Evolutionary conservation across 2,888 invertebrate species (phyloP).

Genomic region (Andrena chrysosceles): DNA sequence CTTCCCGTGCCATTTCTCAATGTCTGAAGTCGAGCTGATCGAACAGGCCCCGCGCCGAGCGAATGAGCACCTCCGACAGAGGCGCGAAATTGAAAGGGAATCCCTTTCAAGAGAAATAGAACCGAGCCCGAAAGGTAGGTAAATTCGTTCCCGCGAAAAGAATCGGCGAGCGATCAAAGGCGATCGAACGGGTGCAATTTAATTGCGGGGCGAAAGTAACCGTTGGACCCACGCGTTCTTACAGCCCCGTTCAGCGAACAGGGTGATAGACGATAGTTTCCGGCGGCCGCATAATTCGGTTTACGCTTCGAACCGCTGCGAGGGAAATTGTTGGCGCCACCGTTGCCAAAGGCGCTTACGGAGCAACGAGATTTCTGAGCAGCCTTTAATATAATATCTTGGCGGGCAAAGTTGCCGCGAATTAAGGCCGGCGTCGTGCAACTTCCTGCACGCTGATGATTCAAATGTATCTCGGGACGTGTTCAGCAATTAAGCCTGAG

Average conservation of each 20-base stretch:
- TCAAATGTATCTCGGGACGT: conserved; percentile 13
- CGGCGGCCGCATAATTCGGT: conserved; percentile 34
- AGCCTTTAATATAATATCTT: conserved; percentile 35
- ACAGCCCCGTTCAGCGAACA: background rate
- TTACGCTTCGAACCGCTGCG: conserved; percentile 13
- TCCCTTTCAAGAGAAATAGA: conserved; percentile 2
- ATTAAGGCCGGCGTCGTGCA: conserved; percentile 11
- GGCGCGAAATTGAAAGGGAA: conserved; percentile 52
- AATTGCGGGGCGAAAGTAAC: conserved; percentile 22
- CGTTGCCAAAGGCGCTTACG: conserved; percentile 28
- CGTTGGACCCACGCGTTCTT: background rate
- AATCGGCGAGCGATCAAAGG: conserved; percentile 11
- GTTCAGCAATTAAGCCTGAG: conserved; percentile 14
- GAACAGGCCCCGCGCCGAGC: conserved; percentile 11
- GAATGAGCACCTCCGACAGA: conserved; percentile 15
- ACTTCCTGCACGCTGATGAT: conserved; percentile 15
- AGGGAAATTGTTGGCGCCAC: conserved; percentile 22
- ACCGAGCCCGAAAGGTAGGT: background rate
- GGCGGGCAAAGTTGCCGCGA: conserved; percentile 15
- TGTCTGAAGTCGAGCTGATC: background rate
- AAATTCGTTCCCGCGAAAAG: conserved; percentile 8
- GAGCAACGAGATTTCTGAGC: conserved; percentile 14
- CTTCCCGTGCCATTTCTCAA: conserved; percentile 25
- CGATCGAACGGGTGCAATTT: conserved; percentile 29
- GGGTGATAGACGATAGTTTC: background rate